These are phyloP conservation scores for Lamellibrachia columna DNA, from an alignment of 2,888 invertebrate genomes.

Conservation along the genomic window DNA sequence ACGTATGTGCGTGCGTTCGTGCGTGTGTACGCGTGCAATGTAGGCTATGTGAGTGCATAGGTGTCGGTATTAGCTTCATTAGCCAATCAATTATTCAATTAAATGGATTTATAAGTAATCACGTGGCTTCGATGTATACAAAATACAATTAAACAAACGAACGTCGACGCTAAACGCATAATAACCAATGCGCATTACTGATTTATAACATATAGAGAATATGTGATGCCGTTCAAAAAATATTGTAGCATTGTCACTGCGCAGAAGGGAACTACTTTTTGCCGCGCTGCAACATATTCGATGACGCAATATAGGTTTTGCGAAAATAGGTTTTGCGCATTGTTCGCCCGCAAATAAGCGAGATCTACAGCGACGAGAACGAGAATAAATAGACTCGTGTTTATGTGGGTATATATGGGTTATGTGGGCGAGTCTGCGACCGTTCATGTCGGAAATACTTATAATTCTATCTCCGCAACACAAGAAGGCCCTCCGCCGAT, in stretches of 20 bases:
- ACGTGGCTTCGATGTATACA: neutral
- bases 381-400: neutral
- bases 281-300: neutral
- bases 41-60: neutral
- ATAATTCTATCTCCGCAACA: constrained; percentile 1
- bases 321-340: neutral
- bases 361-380: neutral
- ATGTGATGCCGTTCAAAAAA: no score
- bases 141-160: neutral
- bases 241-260: neutral
- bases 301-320: neutral
- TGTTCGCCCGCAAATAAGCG: neutral
- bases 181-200: no score
- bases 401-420: neutral
- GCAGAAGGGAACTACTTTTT: neutral
- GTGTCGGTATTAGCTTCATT: neutral
- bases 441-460: neutral
- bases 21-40: neutral
- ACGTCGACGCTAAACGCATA: neutral
- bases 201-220: no score
- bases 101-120: neutral
- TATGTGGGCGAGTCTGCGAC: neutral
- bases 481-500: neutral
- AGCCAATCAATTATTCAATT: neutral
- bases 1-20: neutral